Percentiles rank a stretch among this genome's conserved stretches.
Conservation (phyloP, 1,140 invertebrate genomes). For the Euschistus heros region DNA sequence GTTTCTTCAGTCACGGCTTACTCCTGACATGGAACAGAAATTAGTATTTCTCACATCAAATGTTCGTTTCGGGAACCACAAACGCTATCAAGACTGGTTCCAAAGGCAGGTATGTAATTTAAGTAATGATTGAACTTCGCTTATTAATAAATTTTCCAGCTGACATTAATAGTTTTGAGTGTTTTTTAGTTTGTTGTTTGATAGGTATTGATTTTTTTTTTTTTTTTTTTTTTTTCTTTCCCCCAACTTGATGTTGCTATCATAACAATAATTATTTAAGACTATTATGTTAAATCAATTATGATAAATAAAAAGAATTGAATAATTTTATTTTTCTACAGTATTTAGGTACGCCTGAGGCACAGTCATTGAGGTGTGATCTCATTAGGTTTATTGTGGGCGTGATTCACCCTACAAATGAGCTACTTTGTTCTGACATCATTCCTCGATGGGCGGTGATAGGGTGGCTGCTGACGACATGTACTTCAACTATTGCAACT, state of each 20-base stretch:
- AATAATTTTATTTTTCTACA: constrained; percentile 38
- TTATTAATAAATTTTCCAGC: no score
- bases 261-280: not conserved
- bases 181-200: no score
- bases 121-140: not conserved
- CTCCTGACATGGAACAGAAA: constrained; percentile 96
- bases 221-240: not conserved
- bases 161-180: no score
- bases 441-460: constrained; percentile 97
- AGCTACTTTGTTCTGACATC: constrained; percentile 93
- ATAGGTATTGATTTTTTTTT: not conserved
- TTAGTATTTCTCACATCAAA: constrained; percentile 83
- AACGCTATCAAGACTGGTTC: constrained; percentile 98
- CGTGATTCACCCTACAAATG: constrained; percentile 95
- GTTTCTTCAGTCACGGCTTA: constrained; percentile 82
- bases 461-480: constrained; percentile 93
- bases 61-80: constrained; percentile 93
- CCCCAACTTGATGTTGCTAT: not conserved
- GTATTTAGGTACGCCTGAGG: constrained; percentile 94
- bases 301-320: constrained; percentile 3
- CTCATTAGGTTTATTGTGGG: constrained; percentile 95
- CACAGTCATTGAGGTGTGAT: constrained; percentile 87
- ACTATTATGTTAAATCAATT: not conserved
- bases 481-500: constrained; percentile 84
- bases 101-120: constrained; percentile 54